Percentiles rank a stretch among this genome's conserved stretches.
phyloP scores from a whole-genome alignment of 2,797 vertebrate genomes.

The Tiaroga cobitis region DNA sequence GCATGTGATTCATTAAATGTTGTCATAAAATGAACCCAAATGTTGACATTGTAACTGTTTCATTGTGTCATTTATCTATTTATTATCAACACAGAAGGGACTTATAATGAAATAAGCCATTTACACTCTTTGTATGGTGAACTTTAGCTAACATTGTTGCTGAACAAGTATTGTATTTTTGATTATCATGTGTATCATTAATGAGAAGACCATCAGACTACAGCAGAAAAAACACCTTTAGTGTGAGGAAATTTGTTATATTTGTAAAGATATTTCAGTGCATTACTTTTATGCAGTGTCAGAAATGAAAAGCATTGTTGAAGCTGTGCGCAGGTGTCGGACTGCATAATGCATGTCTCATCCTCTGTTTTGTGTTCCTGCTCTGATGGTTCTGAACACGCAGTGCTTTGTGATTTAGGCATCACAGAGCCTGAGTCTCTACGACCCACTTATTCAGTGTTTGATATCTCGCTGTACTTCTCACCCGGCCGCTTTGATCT shows the following conservation, averaged over 20 bases:
- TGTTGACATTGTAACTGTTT: conserved; percentile 11
- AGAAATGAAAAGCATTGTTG: not conserved
- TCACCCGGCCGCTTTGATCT: conserved; percentile 77
- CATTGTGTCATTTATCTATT: not conserved
- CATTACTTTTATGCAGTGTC: not conserved
- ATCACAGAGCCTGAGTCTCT: conserved; percentile 68
- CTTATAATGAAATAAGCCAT: not conserved
- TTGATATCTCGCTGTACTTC: conserved; percentile 72
- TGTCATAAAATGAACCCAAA: too few species aligned
- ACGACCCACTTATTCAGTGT: conserved; percentile 74
- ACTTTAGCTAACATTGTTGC: not conserved
- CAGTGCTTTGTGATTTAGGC: conserved; percentile 68
- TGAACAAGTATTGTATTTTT: too few species aligned
- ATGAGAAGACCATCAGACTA: not conserved
- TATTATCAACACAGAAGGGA: not conserved
- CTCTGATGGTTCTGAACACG: conserved; percentile 43
- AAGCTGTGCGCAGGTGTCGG: conserved; percentile 34
- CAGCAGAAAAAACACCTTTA: not conserved
- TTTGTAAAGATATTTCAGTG: not conserved
- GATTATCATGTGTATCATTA: too few species aligned
- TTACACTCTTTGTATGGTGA: not conserved
- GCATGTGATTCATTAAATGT: conserved; percentile 15
- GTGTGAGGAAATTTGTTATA: not conserved
- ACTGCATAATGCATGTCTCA: conserved; percentile 48
- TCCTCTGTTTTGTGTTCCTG: conserved; percentile 44